These are phyloP conservation scores for Ypsolopha sequella DNA, from an alignment of 2,888 invertebrate genomes.

Conservation along the genomic window DNA sequence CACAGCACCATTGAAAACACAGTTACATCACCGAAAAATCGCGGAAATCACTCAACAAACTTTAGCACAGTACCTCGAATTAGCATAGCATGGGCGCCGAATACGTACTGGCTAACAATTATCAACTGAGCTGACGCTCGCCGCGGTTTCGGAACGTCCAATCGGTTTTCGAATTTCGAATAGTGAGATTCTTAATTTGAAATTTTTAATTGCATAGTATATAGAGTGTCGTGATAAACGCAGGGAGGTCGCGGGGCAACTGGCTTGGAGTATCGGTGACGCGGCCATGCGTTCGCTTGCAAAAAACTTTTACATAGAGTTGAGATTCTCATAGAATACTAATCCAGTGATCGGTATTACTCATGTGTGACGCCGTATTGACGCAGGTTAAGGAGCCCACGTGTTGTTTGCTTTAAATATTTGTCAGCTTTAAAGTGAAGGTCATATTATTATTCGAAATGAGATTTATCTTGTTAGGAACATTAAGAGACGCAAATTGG, in stretches of 20 bases:
- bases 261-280: constrained; percentile 48
- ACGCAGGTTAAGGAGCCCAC: constrained; percentile 1
- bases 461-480: too few species aligned
- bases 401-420: not conserved
- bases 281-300: constrained; percentile 57
- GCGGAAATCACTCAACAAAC: constrained; percentile 27
- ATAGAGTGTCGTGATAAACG: constrained; percentile 49
- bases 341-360: constrained; percentile 13
- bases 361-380: constrained; percentile 5
- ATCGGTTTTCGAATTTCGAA: constrained; percentile 15
- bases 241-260: constrained; percentile 54
- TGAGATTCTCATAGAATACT: constrained; percentile 37
- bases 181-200: constrained; percentile 26
- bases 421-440: too few species aligned
- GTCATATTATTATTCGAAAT: too few species aligned
- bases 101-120: not conserved
- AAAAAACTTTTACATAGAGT: constrained; percentile 54
- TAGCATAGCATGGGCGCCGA: not conserved
- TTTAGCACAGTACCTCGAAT: not conserved
- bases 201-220: constrained; percentile 24
- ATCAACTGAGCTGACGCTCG: not conserved
- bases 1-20: constrained; percentile 33
- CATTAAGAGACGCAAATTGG: too few species aligned
- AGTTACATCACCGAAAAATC: constrained; percentile 52
- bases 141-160: not conserved